A percentile compares a stretch with the other conserved stretches of the same genome.
Conservation (phyloP, 2,113 vertebrate species). For the Morphnarchus princeps region DNA sequence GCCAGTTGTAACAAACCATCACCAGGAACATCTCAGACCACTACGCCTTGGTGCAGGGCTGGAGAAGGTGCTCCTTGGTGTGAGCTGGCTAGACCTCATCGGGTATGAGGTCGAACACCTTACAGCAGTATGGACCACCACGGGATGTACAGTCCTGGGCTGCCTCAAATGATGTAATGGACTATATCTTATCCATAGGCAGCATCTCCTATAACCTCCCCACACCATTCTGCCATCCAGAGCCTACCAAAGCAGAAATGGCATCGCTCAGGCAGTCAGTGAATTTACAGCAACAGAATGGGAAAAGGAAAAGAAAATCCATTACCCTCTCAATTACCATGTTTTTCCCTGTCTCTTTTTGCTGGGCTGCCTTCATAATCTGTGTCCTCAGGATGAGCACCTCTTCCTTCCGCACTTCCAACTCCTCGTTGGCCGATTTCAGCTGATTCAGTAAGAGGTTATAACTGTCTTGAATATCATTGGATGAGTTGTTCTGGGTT, state of each 20-base stretch:
- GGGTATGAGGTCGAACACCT: background rate
- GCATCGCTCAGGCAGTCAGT: background rate
- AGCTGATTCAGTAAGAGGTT: conserved; percentile 87
- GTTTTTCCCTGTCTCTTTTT: conserved; percentile 51
- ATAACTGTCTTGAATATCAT: conserved; percentile 77
- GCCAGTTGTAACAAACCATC: background rate
- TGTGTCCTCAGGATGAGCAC: conserved; percentile 90
- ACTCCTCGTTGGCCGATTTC: conserved; percentile 84
- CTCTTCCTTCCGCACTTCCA: conserved; percentile 95
- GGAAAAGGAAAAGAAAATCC: background rate
- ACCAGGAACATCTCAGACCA: background rate
- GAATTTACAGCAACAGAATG: rapidly evolving
- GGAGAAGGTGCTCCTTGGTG: background rate
- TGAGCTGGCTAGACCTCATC: background rate
- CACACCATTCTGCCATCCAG: rapidly evolving
- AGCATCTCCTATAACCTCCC: background rate
- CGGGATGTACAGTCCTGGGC: rapidly evolving
- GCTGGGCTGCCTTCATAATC: conserved; percentile 82
- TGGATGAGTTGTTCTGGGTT: conserved; percentile 56
- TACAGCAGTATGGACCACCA: background rate
- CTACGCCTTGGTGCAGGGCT: background rate
- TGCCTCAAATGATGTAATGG: background rate
- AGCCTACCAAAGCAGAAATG: background rate
- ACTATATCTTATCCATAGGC: rapidly evolving
- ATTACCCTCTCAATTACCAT: conserved; percentile 48